A percentile compares a stretch with the other conserved stretches of the same genome.
phyloP scores from a whole-genome alignment of 2,888 invertebrate species.

The Clostera curtula region DNA sequence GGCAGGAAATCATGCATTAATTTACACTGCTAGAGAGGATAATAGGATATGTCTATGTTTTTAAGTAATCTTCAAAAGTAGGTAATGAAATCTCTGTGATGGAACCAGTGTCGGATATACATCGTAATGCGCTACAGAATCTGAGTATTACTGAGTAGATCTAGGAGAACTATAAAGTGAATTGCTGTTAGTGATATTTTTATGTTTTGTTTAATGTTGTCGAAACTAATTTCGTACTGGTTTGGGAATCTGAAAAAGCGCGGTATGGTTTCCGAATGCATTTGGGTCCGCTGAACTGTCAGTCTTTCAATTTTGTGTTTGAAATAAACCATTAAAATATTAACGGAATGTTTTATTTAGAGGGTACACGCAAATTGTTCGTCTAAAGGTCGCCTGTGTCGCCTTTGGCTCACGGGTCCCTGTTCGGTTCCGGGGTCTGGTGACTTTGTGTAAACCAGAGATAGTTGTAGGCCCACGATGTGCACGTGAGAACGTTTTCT shows the following conservation, averaged over 20 bases:
- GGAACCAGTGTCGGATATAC: constrained; percentile 59
- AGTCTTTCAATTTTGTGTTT: constrained; percentile 72
- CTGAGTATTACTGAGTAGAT: constrained; percentile 68
- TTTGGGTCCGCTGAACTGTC: constrained; percentile 64
- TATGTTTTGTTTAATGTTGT: constrained; percentile 70
- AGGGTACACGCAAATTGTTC: constrained; percentile 4
- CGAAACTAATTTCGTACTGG: constrained; percentile 65
- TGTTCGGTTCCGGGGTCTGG: too few species aligned
- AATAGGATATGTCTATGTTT: constrained; percentile 59
- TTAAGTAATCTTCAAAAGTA: constrained; percentile 57
- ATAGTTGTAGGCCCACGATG: too few species aligned
- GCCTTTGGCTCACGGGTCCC: too few species aligned
- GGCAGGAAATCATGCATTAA: constrained; percentile 58
- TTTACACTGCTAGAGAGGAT: constrained; percentile 58
- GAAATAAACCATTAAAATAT: constrained; percentile 68
- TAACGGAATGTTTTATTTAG: constrained; percentile 17
- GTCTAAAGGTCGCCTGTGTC: too few species aligned
- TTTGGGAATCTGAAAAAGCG: constrained; percentile 54
- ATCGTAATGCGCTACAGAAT: constrained; percentile 57
- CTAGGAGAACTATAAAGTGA: constrained; percentile 58
- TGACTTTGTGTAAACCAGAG: too few species aligned
- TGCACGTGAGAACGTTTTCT: too few species aligned
- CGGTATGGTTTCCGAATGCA: constrained; percentile 51
- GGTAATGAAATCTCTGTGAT: constrained; percentile 69
- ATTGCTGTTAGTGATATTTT: constrained; percentile 69